Conservation (phyloP, 2,113 vertebrate genomes). For the Eulacestoma nigropectus region DNA sequence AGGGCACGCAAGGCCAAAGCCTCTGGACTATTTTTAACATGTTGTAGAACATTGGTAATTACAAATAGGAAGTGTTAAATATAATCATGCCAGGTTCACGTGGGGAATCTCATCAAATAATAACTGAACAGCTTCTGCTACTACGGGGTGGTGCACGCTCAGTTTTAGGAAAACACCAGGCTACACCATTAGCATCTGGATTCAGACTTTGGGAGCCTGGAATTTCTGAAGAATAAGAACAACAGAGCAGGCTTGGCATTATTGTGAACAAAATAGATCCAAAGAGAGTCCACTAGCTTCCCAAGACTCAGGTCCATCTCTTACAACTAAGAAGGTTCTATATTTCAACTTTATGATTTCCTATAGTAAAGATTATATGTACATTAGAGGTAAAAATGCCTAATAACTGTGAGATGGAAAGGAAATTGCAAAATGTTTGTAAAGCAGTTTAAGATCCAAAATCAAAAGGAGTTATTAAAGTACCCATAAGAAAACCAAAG, state of each 20-base stretch:
- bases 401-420: neutral
- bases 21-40: neutral
- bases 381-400: neutral
- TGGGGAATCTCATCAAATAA: neutral
- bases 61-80: slow-evolving; percentile 1
- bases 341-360: neutral
- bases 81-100: neutral
- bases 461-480: neutral
- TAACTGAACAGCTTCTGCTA: neutral
- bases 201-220: neutral
- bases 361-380: neutral
- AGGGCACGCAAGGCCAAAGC: neutral
- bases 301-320: neutral
- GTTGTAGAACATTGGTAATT: neutral
- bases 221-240: neutral
- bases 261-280: neutral
- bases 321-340: accelerated
- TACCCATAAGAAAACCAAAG: neutral
- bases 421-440: neutral
- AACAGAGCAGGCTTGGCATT: neutral
- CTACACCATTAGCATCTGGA: neutral
- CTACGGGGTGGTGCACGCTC: neutral
- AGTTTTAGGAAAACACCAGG: neutral
- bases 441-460: neutral
- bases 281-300: neutral